These are phyloP conservation scores for Drosophila mulleri DNA, from an alignment of 2,888 invertebrate species.

Conservation along the genomic window DNA sequence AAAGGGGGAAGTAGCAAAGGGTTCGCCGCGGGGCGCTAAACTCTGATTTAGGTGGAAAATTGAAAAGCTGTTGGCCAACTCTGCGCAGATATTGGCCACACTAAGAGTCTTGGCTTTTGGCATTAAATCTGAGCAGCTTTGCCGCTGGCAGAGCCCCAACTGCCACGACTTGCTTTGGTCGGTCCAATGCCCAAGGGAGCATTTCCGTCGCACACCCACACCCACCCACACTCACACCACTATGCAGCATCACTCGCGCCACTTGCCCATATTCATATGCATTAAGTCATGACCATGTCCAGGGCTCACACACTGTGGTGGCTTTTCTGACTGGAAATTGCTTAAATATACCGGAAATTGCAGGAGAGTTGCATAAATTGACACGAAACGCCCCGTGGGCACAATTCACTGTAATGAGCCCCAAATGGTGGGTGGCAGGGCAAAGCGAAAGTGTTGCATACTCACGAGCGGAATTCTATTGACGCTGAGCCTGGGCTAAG, in stretches of 20 bases:
- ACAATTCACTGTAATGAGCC: conserved; percentile 72
- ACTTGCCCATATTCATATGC: conserved; percentile 59
- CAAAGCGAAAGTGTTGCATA: conserved; percentile 53
- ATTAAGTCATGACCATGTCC: conserved; percentile 63
- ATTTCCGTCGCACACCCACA: conserved; percentile 55
- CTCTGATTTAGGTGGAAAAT: conserved; percentile 68
- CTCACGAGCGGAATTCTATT: background rate
- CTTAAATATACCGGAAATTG: conserved; percentile 81
- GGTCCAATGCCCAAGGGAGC: conserved; percentile 62
- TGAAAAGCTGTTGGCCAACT: conserved; percentile 37
- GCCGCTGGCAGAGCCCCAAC: conserved; percentile 1
- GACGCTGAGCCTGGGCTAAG: background rate
- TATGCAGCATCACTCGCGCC: conserved; percentile 4
- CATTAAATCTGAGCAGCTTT: conserved; percentile 27
- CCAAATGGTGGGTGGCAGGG: conserved; percentile 6
- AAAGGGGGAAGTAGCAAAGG: conserved; percentile 47
- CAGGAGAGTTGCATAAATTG: conserved; percentile 82
- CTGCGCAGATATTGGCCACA: conserved; percentile 9
- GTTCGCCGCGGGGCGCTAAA: conserved; percentile 59
- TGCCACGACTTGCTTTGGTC: conserved; percentile 34
- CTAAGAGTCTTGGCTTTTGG: conserved; percentile 9
- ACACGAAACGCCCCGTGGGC: conserved; percentile 82
- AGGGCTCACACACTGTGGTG: too few species aligned
- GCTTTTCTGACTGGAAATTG: conserved; percentile 74
- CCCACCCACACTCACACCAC: conserved; percentile 17